phyloP scores from a whole-genome alignment of 2,113 vertebrate genomes.

The Isichthys henryi region DNA sequence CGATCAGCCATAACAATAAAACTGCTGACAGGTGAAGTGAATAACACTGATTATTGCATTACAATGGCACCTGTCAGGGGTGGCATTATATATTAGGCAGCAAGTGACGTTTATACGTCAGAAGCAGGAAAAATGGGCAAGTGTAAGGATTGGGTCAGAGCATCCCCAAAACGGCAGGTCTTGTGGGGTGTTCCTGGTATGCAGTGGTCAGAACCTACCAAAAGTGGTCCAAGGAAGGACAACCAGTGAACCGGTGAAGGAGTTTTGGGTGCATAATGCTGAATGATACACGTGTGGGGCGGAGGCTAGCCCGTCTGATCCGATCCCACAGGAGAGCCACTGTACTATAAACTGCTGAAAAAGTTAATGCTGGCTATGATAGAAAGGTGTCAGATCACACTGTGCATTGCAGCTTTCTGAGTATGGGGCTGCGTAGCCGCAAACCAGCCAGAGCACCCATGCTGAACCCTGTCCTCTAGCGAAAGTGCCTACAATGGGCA shows the following conservation, averaged over 20 bases:
- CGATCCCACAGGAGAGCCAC: not conserved
- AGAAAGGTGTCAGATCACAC: not conserved
- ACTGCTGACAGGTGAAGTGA: too few species aligned
- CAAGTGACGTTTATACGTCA: not conserved
- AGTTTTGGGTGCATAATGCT: not conserved
- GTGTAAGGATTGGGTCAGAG: not conserved
- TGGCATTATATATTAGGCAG: not conserved
- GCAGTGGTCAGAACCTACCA: not conserved
- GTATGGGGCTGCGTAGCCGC: not conserved
- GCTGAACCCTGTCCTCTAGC: not conserved
- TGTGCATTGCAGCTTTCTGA: not conserved
- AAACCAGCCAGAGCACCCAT: accelerated
- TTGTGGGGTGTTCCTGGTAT: not conserved
- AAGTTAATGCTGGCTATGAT: not conserved
- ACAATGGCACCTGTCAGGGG: not conserved
- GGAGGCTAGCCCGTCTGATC: not conserved
- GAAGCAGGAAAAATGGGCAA: not conserved
- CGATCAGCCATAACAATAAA: too few species aligned
- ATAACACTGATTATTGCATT: not conserved
- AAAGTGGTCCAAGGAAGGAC: not conserved
- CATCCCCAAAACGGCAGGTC: not conserved
- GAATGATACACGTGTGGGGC: not conserved
- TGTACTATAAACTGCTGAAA: not conserved
- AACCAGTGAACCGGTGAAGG: not conserved
- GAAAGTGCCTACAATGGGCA: not conserved